A percentile compares a stretch with the other conserved stretches of the same genome.
phyloP scores from a whole-genome alignment of 2,888 invertebrate species.

The Tryphoninae sp. region DNA sequence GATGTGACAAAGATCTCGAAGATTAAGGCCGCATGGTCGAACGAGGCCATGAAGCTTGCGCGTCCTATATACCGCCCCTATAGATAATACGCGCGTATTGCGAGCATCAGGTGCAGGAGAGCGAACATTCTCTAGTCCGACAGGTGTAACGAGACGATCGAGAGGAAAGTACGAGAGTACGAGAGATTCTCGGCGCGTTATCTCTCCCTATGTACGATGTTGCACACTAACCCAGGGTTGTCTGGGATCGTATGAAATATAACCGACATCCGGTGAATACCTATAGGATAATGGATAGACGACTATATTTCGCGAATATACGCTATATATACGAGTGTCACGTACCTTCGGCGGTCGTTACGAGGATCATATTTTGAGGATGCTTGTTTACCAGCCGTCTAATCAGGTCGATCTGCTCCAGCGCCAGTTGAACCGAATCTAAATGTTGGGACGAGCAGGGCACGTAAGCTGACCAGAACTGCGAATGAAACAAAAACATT shows the following conservation, averaged over 20 bases:
- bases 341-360: constrained; percentile 81
- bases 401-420: constrained; percentile 85
- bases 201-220: background rate
- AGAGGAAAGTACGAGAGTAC: constrained; percentile 27
- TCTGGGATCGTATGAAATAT: background rate
- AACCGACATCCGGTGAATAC: too few species aligned
- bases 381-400: constrained; percentile 83
- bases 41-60: constrained; percentile 24
- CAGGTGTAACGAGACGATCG: constrained; percentile 51
- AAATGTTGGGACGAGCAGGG: constrained; percentile 83
- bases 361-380: constrained; percentile 81
- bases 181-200: background rate
- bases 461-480: constrained; percentile 86
- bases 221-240: background rate
- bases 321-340: background rate
- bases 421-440: constrained; percentile 83
- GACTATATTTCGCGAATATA: too few species aligned
- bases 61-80: background rate
- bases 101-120: constrained; percentile 19
- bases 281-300: too few species aligned
- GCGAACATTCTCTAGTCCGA: constrained; percentile 21
- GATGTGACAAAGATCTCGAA: constrained; percentile 54
- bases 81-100: constrained; percentile 8
- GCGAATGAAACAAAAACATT: constrained; percentile 67
- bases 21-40: constrained; percentile 47